Conservation (phyloP, 92 coral and sea anemone genomes). For the Virgularia gustaviana region DNA sequence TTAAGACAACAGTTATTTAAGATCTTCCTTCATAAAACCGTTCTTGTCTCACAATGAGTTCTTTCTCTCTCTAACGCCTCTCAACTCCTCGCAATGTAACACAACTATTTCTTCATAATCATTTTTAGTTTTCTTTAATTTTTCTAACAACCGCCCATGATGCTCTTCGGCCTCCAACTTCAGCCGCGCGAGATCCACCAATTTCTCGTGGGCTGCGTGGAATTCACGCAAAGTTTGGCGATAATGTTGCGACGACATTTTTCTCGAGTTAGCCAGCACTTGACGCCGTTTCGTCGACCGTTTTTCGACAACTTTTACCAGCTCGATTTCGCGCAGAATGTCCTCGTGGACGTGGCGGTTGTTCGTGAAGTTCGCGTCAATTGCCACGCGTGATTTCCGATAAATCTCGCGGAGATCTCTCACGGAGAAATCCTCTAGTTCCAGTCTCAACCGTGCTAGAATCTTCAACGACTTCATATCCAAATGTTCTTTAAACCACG, state of each 20-base stretch:
- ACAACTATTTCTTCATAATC: slow-evolving; percentile 1
- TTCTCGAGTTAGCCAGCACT: slow-evolving; percentile 22
- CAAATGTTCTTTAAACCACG: slow-evolving; percentile 58
- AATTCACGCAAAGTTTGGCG: slow-evolving; percentile 51
- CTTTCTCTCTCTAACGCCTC: slow-evolving; percentile 58
- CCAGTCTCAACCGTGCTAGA: slow-evolving; percentile 54
- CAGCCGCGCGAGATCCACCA: slow-evolving; percentile 54
- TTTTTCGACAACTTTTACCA: slow-evolving; percentile 41
- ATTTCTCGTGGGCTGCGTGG: slow-evolving; percentile 50
- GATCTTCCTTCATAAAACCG: neutral
- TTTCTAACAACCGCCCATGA: slow-evolving; percentile 53
- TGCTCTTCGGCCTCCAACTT: slow-evolving; percentile 63
- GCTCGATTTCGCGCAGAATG: slow-evolving; percentile 58
- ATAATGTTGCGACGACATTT: slow-evolving; percentile 14
- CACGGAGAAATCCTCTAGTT: slow-evolving; percentile 61
- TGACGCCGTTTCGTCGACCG: slow-evolving; percentile 49
- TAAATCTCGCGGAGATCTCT: slow-evolving; percentile 61
- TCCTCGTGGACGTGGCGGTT: slow-evolving; percentile 65
- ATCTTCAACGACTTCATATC: slow-evolving; percentile 55
- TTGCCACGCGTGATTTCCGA: slow-evolving; percentile 72
- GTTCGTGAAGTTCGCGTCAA: slow-evolving; percentile 72
- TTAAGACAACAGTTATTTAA: neutral
- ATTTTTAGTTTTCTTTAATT: slow-evolving; percentile 32
- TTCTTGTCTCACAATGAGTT: slow-evolving; percentile 43
- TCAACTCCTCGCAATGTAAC: slow-evolving; percentile 37